These are phyloP conservation scores for Caenorhabditis sp. DNA, from an alignment of 2,888 invertebrate genomes.

Conservation along the genomic window DNA sequence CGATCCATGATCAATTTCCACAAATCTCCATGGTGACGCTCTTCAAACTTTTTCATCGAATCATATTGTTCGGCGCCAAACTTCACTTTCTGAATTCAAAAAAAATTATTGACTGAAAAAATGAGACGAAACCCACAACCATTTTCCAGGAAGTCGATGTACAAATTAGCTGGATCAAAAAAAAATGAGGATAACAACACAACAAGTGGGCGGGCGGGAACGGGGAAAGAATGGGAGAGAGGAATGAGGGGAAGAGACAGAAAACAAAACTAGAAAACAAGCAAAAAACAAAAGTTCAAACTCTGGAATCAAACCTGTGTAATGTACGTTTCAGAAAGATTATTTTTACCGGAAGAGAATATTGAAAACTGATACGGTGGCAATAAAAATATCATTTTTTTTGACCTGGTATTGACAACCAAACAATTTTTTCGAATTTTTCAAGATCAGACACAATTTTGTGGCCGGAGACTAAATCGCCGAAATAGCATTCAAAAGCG, in stretches of 20 bases:
- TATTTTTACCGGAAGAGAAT: too few species aligned
- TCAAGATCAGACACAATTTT: too few species aligned
- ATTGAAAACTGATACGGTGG: too few species aligned
- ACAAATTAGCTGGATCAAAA: neutral
- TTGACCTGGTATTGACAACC: too few species aligned
- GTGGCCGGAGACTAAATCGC: too few species aligned
- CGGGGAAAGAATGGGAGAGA: neutral
- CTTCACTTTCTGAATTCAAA: slow-evolving; percentile 45
- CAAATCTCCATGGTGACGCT: slow-evolving; percentile 55
- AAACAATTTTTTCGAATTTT: too few species aligned
- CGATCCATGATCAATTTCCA: slow-evolving; percentile 58
- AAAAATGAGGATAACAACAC: neutral
- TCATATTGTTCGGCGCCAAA: slow-evolving; percentile 56
- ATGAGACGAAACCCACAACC: neutral
- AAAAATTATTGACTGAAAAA: too few species aligned
- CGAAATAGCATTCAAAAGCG: too few species aligned
- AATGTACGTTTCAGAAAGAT: too few species aligned
- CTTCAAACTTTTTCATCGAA: slow-evolving; percentile 55
- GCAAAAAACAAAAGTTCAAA: neutral
- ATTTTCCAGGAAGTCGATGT: neutral
- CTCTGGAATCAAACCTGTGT: too few species aligned
- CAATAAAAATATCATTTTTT: too few species aligned
- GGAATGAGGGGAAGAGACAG: neutral
- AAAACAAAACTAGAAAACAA: neutral
- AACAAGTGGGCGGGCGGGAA: neutral